Evolutionary conservation across 1,140 invertebrate genomes (phyloP).

Genomic region (Trichonephila clavata): DNA sequence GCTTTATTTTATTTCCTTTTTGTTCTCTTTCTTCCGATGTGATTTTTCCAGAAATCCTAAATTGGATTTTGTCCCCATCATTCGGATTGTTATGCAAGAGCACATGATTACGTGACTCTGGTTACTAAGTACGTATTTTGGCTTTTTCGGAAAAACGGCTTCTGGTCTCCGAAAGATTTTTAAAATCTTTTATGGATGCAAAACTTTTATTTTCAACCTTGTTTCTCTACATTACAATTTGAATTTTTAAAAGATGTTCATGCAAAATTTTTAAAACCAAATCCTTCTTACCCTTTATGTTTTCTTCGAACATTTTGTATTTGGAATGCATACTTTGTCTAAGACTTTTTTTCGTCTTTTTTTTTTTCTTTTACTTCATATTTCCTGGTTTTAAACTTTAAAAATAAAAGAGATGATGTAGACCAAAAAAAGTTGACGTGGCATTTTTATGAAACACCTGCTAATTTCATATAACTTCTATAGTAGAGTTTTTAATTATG

Average conservation of each 20-base stretch:
- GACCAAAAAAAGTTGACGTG: too few species aligned
- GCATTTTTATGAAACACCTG: too few species aligned
- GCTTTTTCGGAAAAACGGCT: neutral
- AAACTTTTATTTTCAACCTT: neutral
- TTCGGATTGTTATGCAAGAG: neutral
- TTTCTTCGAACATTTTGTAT: too few species aligned
- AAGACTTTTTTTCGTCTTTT: too few species aligned
- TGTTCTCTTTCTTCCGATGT: neutral
- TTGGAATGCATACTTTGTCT: too few species aligned
- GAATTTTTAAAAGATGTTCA: neutral
- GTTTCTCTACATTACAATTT: neutral
- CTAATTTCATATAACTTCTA: too few species aligned
- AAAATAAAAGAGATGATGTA: too few species aligned
- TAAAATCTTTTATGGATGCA: neutral
- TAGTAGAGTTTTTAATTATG: too few species aligned
- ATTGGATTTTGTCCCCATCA: neutral
- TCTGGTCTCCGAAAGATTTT: neutral
- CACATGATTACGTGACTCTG: neutral
- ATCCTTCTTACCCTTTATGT: neutral
- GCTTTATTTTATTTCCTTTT: conserved; percentile 8
- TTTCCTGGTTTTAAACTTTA: too few species aligned
- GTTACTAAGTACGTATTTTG: neutral
- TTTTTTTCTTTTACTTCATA: too few species aligned
- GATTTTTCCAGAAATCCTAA: neutral
- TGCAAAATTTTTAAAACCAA: neutral